These are phyloP conservation scores for Corbicula japonica DNA, from an alignment of 2,888 invertebrate genomes.

Conservation along the genomic window DNA sequence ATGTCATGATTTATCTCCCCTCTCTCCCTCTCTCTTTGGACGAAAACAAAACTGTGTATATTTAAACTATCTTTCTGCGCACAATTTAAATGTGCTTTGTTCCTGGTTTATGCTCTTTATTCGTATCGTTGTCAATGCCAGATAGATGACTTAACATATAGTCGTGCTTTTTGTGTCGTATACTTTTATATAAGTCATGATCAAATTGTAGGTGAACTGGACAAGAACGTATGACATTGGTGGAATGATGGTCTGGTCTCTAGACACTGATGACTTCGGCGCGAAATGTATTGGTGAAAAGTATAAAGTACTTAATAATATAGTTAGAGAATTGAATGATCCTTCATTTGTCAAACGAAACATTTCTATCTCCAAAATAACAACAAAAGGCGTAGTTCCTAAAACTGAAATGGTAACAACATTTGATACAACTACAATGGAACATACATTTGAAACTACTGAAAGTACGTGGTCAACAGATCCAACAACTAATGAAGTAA, in stretches of 20 bases:
- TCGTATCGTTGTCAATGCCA: neutral
- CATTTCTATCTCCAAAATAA: neutral
- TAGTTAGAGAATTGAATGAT: slow-evolving; percentile 28
- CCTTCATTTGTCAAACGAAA: neutral
- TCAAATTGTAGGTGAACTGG: slow-evolving; percentile 58
- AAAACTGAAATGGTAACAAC: neutral
- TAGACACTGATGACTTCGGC: slow-evolving; percentile 61
- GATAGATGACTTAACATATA: slow-evolving; percentile 9
- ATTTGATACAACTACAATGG: neutral
- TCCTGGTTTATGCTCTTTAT: neutral
- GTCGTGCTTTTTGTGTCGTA: slow-evolving; percentile 6
- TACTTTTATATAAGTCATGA: neutral
- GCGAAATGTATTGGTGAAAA: slow-evolving; percentile 34
- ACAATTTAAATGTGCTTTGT: neutral
- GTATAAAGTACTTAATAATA: slow-evolving; percentile 47
- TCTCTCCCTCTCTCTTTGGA: neutral
- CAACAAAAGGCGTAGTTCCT: neutral
- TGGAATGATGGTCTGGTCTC: slow-evolving; percentile 56
- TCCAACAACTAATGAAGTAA: neutral
- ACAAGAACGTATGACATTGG: slow-evolving; percentile 41
- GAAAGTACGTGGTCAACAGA: neutral
- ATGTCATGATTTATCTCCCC: neutral
- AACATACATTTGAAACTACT: neutral
- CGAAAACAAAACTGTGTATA: neutral
- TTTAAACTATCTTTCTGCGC: neutral